phyloP scores from a whole-genome alignment of 92 coral and sea anemone species.

The Meandrina meandrites region DNA sequence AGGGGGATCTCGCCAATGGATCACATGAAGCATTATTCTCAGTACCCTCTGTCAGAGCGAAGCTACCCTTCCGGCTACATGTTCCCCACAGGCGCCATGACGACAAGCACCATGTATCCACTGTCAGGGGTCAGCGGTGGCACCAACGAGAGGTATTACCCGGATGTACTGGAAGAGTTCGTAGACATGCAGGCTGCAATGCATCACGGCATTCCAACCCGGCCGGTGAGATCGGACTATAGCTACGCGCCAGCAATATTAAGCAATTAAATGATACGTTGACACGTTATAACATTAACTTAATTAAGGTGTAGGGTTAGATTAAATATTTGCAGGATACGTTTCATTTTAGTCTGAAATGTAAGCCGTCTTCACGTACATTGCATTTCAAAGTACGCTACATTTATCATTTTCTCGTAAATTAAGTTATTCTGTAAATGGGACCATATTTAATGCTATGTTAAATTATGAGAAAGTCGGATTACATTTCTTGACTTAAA shows the following conservation, averaged over 20 bases:
- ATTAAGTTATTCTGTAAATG: background rate
- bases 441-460: background rate
- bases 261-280: conserved; percentile 57
- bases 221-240: conserved; percentile 78
- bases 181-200: conserved; percentile 93
- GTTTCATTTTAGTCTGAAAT: background rate
- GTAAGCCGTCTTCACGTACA: background rate
- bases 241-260: conserved; percentile 77
- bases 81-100: conserved; percentile 75
- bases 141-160: conserved; percentile 77
- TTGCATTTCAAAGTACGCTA: background rate
- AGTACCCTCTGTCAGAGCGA: conserved; percentile 82
- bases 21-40: conserved; percentile 87
- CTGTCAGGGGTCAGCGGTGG: conserved; percentile 77
- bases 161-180: conserved; percentile 90
- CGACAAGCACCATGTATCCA: conserved; percentile 79
- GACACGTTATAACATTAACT: background rate
- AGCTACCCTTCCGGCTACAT: conserved; percentile 83
- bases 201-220: conserved; percentile 83
- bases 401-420: background rate
- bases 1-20: conserved; percentile 80
- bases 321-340: background rate
- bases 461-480: conserved; percentile 12
- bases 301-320: no score
- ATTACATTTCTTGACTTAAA: background rate